Base-by-base conservation (phyloP, 2,888 invertebrate genomes). In the Cylloceria caligata region DNA sequence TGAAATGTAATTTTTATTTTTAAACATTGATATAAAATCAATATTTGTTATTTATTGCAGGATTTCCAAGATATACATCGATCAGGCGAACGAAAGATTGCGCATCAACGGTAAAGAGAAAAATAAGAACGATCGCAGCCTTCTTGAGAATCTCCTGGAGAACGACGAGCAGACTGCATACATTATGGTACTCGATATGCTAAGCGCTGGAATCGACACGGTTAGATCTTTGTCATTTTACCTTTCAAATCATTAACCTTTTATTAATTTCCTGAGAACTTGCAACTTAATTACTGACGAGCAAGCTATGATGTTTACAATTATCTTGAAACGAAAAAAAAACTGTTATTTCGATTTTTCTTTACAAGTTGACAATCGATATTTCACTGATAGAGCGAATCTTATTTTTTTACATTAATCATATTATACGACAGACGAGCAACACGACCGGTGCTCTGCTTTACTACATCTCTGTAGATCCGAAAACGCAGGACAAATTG, bases 191-290 rank as follows among this genome's bases (percentile, higher is more conserved):
- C 94, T 95, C 85, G 96, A 96, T 89, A 95, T 96, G 95, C 87
- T 96, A 34, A 92, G 95, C 62, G 96, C 96, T 57, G 96, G 96
- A 75, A 94, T 96, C 47, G 96, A 96, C 89, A 96, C 96, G 72
- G 96, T 97, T 92, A 93, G 93, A 39, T 13, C n/a, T n/a, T n/a
- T n/a, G n/a, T n/a, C n/a, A n/a, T n/a, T n/a, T n/a, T n/a, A n/a
- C n/a, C n/a, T n/a, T n/a, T n/a, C n/a, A n/a, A n/a, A n/a, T n/a
- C n/a, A n/a, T n/a, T n/a, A n/a, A n/a, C n/a, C n/a, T n/a, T n/a
- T n/a, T n/a, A n/a, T n/a, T n/a, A n/a, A n/a, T n/a, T n/a, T n/a
- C n/a, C 52, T 21, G 6, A 27, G 27, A 21, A 2, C 24, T 13
- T 6, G 24, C 24, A 21, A 9, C 11, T 24, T 24, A 13, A 52